These are phyloP conservation scores for Plectus sambesii DNA, from an alignment of 1,140 invertebrate genomes.

Conservation along the genomic window DNA sequence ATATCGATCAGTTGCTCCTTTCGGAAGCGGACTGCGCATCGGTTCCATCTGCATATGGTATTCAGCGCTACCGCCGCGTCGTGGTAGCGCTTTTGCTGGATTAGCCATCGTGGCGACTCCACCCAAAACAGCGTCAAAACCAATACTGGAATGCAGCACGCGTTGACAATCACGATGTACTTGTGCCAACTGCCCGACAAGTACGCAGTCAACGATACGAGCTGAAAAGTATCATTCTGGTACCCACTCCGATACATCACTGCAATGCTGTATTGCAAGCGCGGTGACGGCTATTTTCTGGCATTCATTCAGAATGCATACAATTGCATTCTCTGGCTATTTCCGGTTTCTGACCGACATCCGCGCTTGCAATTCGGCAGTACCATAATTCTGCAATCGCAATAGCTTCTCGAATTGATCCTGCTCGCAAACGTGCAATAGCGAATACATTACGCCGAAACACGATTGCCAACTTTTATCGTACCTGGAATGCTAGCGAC, in stretches of 20 bases:
- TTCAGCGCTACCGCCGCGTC: slow-evolving; percentile 28
- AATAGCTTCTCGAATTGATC: too few relatives aligned
- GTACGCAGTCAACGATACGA: slow-evolving; percentile 23
- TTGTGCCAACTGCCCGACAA: slow-evolving; percentile 25
- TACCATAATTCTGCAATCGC: too few relatives aligned
- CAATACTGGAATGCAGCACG: slow-evolving; percentile 26
- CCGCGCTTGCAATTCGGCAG: too few relatives aligned
- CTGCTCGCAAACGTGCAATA: too few relatives aligned
- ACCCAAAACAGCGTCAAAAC: slow-evolving; percentile 33
- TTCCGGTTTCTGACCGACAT: too few relatives aligned
- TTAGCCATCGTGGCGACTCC: slow-evolving; percentile 32
- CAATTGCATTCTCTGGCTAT: too few relatives aligned
- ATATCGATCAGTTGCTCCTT: slow-evolving; percentile 25
- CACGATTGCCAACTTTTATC: too few relatives aligned
- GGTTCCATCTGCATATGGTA: slow-evolving; percentile 23
- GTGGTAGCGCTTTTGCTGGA: slow-evolving; percentile 27
- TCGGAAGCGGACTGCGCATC: slow-evolving; percentile 12
- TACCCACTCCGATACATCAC: too few relatives aligned
- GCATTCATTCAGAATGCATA: too few relatives aligned
- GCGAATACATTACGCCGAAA: too few relatives aligned
- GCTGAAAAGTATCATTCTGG: slow-evolving; percentile 20
- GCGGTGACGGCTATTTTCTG: too few relatives aligned
- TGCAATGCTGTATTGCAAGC: too few relatives aligned
- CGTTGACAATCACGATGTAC: slow-evolving; percentile 24
- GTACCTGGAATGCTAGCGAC: slow-evolving; percentile 31